Percentiles rank a stretch among this genome's conserved stretches.
These are phyloP conservation scores for Tetrao urogallus DNA, from an alignment of 2,113 vertebrate genomes.

Conservation along the genomic window DNA sequence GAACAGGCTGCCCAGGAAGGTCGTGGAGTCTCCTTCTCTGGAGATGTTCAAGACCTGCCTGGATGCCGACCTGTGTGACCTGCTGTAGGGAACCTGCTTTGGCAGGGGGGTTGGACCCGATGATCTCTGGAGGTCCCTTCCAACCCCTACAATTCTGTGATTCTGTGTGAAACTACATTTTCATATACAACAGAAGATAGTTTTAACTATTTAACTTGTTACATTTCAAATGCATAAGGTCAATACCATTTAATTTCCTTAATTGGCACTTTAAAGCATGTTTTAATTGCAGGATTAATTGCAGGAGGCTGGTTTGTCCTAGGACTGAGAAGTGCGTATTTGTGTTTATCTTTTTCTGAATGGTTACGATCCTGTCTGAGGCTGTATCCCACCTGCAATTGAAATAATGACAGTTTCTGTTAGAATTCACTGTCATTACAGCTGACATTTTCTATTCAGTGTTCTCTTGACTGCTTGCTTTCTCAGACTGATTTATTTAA, in stretches of 20 bases:
- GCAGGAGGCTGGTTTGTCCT: neutral
- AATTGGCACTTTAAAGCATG: neutral
- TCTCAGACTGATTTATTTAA: neutral
- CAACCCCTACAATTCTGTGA: too few relatives aligned
- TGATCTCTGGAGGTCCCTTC: too few relatives aligned
- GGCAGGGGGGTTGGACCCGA: too few relatives aligned
- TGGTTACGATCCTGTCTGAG: neutral
- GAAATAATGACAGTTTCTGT: neutral
- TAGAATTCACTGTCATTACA: neutral
- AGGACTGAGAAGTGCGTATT: neutral
- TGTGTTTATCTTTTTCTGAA: neutral
- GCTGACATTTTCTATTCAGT: neutral
- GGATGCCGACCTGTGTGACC: too few relatives aligned
- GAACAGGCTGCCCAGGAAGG: too few relatives aligned
- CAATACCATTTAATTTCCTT: neutral
- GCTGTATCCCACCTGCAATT: neutral
- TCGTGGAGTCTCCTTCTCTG: too few relatives aligned
- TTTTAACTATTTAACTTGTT: neutral
- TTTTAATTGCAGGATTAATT: neutral
- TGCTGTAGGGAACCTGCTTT: too few relatives aligned
- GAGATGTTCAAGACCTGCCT: too few relatives aligned
- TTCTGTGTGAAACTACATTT: neutral
- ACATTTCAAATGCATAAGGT: neutral
- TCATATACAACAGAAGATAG: neutral
- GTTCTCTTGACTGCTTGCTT: neutral